Conservation (phyloP, 1,140 invertebrate species). For the Frieseomelitta varia region DNA sequence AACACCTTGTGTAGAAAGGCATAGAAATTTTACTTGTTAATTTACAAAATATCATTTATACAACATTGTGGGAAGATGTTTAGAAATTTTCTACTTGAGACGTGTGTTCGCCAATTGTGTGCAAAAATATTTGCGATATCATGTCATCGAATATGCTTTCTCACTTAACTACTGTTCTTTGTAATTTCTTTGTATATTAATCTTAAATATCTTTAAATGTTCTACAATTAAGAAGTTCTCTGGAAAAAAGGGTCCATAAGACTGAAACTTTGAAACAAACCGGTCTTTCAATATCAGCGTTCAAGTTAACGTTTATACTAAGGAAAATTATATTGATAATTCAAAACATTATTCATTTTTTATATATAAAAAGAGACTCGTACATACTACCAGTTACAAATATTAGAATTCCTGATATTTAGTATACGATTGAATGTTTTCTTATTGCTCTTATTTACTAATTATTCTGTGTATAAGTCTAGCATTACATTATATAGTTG, state of each 20-base stretch:
- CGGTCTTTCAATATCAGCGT: not conserved
- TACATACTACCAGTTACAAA: too few species aligned
- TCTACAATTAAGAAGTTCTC: not conserved
- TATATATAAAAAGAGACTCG: too few species aligned
- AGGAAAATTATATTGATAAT: not conserved
- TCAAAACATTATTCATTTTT: too few species aligned
- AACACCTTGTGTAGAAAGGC: not conserved
- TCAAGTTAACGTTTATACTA: not conserved
- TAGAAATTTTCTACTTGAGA: not conserved
- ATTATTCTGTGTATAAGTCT: too few species aligned
- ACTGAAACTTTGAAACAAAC: not conserved
- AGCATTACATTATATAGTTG: too few species aligned
- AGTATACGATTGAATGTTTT: too few species aligned
- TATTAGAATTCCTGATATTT: too few species aligned
- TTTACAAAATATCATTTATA: not conserved
- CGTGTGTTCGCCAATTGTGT: not conserved
- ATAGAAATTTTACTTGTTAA: slow-evolving; percentile 1
- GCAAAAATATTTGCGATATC: not conserved
- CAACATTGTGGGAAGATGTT: not conserved
- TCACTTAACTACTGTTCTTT: not conserved
- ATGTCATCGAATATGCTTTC: not conserved
- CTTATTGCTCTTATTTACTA: too few species aligned
- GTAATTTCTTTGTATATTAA: not conserved
- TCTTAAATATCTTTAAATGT: not conserved
- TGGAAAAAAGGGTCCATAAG: not conserved